phyloP scores from a whole-genome alignment of 2,797 vertebrate genomes.

The Esox lucius region DNA sequence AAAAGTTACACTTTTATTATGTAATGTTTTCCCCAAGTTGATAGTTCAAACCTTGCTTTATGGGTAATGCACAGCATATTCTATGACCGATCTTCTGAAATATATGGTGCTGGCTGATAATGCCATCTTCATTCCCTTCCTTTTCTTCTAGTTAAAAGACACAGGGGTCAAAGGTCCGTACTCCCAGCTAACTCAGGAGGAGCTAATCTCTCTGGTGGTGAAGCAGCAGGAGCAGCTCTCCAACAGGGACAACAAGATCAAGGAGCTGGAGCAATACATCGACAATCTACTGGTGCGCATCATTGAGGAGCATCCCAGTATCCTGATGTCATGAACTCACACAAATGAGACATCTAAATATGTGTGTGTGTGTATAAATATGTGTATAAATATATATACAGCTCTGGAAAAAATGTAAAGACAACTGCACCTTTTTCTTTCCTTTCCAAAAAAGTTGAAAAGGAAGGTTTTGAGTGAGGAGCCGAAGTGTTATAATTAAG shows the following conservation, averaged over 20 bases:
- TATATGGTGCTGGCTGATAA: neutral
- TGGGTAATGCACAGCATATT: neutral
- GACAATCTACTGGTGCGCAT: slow-evolving; percentile 91
- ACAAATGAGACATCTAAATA: slow-evolving; percentile 46
- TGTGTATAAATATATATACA: too few species aligned
- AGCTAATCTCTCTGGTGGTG: slow-evolving; percentile 86
- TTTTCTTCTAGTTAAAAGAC: slow-evolving; percentile 65
- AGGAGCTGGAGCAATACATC: slow-evolving; percentile 89
- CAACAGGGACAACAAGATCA: slow-evolving; percentile 82
- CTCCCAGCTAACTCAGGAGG: slow-evolving; percentile 85
- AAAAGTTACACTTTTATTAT: too few species aligned
- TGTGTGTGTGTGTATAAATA: neutral
- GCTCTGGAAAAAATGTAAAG: too few species aligned
- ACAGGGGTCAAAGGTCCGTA: slow-evolving; percentile 77
- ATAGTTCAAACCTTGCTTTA: neutral
- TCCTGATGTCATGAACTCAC: slow-evolving; percentile 75
- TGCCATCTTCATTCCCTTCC: neutral
- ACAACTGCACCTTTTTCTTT: too few species aligned
- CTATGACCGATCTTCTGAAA: neutral
- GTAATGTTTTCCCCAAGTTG: neutral
- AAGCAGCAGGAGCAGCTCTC: slow-evolving; percentile 84
- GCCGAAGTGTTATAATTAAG: too few species aligned
- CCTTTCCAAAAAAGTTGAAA: too few species aligned
- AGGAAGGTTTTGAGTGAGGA: too few species aligned
- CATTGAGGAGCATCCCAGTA: slow-evolving; percentile 90